Evolutionary conservation across 1,140 invertebrate species (phyloP), one percentile per base, ranked within the genome.

Genomic region (Leptestheria dahalacensis): DNA sequence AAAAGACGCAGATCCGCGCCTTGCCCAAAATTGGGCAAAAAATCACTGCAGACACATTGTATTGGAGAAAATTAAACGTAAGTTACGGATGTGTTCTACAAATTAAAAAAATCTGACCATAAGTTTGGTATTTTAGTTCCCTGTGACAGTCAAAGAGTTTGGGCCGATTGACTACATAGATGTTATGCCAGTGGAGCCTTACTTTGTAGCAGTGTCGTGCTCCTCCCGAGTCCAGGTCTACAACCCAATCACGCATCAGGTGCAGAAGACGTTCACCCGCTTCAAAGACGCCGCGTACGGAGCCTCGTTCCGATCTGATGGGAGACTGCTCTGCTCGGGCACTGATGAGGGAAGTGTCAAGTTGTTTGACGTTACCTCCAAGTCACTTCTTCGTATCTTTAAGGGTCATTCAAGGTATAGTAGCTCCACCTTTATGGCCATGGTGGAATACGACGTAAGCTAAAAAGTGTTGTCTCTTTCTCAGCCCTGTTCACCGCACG

Each of bases 201-300:
- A 92, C 75, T 82, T 88, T 69, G 90, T 93, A 76, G 88, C 89
- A 12, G 84, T 92, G 4, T 91, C 91, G 50, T 92, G 86, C 71
- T 92, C 90, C 1, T 85, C 89, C 9, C 77, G 88, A 69, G 84
- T 81, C 25, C 90, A 94, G 76, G 74, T 95, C n/a, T 95, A 93
- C 69, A 90, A 89, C 74, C 82, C 88, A 9, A 82, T 88, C 28
- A 91, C 86, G 48, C 87, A 91, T 74, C 73, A 88, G 59, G 83
- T 86, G 0, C 79, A 81, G 1, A 88, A 88, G 68, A 92, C 88
- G 70, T 78, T 94, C 6, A 90, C 85, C 61, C 79, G 84, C 65
- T 96, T 96, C 72, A 80, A 83, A 67, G 82, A 92, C 71, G 79
- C 78, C 53, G 91, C 90, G 0, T 91, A 88, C 72, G 88, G 91